Evolutionary conservation across 1,140 invertebrate species (phyloP), one percentile per base, ranked within the genome.

Genomic region (Anastrepha obliqua): DNA sequence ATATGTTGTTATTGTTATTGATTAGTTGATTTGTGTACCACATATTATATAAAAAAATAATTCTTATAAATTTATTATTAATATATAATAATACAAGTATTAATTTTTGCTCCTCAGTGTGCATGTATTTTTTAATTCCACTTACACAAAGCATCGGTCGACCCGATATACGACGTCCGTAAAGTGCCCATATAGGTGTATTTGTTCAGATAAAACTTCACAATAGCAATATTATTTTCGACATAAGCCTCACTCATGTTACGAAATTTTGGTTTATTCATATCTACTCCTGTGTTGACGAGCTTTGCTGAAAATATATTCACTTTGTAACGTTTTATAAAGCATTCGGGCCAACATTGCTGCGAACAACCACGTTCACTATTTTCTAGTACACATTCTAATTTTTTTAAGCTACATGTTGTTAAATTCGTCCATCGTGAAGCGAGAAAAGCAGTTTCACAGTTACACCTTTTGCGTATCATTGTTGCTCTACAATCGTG

Each of bases 121-220:
- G 29, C 0, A 29, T 29, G 29, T 29, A 29, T 29, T 29, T 29
- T 29, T 29, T 29, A 29, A 29, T 86, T 55, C 29, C 39, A 86
- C 97, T 95, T 92, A 97, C 96, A 96, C 59, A 97, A 91, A 91
- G 97, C 96, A 92, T 97, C 96, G 1, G 96, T 96, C 78, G 96
- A 95, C 88, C 96, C 96, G 91, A 96, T 96, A 74, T 97, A 94
- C 92, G 96, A 96, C 70, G 95, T 96, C 91, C 97, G 96, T 0
- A 95, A 94, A 89, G 94, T 95, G 89, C 95, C 95, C 47, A 95
- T 95, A 89, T 96, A 97, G 42, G 96, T 95, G 47, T 95, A 95
- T 39, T 96, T 95, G 88, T 95, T 95, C 89, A 96, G 97, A 90
- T 95, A 97, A 89, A 97, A 94, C 90, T 97, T 96, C 15, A 96